Evolutionary conservation across 2,888 invertebrate genomes (phyloP), one percentile per base, ranked within the genome.

Genomic region (Pristionchus arcanus): DNA sequence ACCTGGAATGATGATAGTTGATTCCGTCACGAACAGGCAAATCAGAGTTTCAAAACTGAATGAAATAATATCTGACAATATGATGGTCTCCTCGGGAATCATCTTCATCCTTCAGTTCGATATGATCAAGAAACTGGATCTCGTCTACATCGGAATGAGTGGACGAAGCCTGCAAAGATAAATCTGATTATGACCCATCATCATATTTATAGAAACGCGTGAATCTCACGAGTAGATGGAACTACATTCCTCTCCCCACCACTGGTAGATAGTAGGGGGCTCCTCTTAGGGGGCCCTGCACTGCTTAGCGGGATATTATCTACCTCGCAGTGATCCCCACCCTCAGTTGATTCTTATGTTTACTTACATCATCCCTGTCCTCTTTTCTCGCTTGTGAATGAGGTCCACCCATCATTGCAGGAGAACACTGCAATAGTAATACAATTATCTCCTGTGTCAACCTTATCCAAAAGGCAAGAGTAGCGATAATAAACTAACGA

Each of bases 361-460:
- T 5, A 81, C 87, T 87, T 34, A 42, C 87, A 55, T 85, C 59
- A 11, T 55, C 84, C 21, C 34, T 55, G 21, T 85, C 84, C 0
- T 88, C 87, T 74, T 55, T 88, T 28, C 87, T 71, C 34, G 87
- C 74, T 74, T 88, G 87, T 55, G 87, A 88, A 25, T 88, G 87
- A 34, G 87, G 87, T 16, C 87, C 87, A 3, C 87, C 87, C 55
- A 55, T 37, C 21, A 34, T 55, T 16, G 87, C 87, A 31, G 87
- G 87, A 34, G 74, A 74, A 63, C 63, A 88, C 87, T 88, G 55
- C 2, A 85, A 59, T 19, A 59, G 9, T 59, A 13, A 68, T n/a
- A 66, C 28, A 66, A 66, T 66, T 66, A 16, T 21, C 5, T 1
- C 1, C 15, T 21, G 21, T 55, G 16, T 55, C 9, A 49, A 49